These are phyloP conservation scores for Parotia lawesii DNA, from an alignment of 2,113 vertebrate species.

Conservation along the genomic window DNA sequence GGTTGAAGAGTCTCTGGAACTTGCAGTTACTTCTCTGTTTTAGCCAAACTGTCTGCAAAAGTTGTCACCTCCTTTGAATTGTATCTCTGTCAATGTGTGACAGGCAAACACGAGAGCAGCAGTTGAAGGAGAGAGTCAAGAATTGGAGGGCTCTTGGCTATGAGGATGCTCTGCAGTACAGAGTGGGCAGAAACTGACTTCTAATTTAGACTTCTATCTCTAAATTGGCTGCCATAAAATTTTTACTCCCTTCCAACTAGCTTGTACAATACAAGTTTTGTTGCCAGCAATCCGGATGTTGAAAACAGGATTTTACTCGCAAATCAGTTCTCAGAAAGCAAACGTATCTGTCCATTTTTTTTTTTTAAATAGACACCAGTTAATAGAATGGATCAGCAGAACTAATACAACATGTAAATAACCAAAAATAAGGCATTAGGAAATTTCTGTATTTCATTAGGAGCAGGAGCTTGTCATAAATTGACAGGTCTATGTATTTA, in stretches of 20 bases:
- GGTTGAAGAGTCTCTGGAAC: not conserved
- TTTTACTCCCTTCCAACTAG: not conserved
- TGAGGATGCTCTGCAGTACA: not conserved
- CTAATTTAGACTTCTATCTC: not conserved
- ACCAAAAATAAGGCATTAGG: not conserved
- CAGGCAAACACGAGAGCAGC: not conserved
- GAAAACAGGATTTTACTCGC: not conserved
- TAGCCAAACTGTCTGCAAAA: not conserved
- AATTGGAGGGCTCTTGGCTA: not conserved
- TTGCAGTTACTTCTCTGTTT: not conserved
- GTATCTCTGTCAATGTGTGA: not conserved
- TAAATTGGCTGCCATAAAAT: not conserved
- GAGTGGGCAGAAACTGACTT: not conserved
- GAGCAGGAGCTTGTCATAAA: not conserved
- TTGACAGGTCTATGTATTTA: not conserved
- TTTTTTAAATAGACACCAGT: not conserved
- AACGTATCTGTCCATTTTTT: not conserved
- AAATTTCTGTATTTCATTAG: not conserved
- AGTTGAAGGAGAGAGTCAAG: not conserved
- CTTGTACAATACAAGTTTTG: not conserved
- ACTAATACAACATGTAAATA: not conserved
- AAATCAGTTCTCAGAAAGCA: not conserved
- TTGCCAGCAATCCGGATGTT: not conserved
- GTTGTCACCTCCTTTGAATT: not conserved
- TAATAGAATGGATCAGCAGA: not conserved